phyloP scores from a whole-genome alignment of 2,888 invertebrate genomes.

The Escarpia spicata region DNA sequence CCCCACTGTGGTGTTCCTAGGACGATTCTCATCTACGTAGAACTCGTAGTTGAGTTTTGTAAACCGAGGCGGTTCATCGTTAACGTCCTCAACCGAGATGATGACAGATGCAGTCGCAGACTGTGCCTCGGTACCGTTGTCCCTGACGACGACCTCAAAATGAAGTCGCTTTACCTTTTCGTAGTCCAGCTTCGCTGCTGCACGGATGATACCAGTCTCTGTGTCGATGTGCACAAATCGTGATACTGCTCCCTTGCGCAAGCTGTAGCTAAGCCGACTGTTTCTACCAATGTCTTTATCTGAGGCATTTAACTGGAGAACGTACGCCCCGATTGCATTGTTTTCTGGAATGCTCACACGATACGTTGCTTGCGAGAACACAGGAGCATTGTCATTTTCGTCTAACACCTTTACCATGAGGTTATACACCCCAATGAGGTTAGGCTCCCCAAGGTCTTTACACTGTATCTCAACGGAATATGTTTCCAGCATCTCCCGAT shows the following conservation, averaged over 20 bases:
- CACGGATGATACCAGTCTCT: conserved; percentile 20
- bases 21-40: neutral
- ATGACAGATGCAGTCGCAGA: neutral
- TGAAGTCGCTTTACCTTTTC: neutral
- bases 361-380: conserved; percentile 28
- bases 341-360: conserved; percentile 29
- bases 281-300: conserved; percentile 30
- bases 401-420: conserved; percentile 28
- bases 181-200: neutral
- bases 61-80: conserved; percentile 23
- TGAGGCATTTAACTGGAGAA: conserved; percentile 29
- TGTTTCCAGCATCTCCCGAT: conserved; percentile 26
- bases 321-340: conserved; percentile 26
- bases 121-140: neutral
- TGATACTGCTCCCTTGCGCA: neutral
- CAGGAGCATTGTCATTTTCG: conserved; percentile 35
- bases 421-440: conserved; percentile 7
- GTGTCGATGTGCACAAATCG: conserved; percentile 22
- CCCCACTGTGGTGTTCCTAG: neutral
- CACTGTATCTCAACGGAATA: conserved; percentile 26
- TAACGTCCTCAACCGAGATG: neutral
- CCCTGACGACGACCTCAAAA: conserved; percentile 23
- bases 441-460: conserved; percentile 26
- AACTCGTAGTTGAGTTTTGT: neutral
- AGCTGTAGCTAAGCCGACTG: neutral